phyloP scores from a whole-genome alignment of 2,113 vertebrate species.

The Scolopax mira region DNA sequence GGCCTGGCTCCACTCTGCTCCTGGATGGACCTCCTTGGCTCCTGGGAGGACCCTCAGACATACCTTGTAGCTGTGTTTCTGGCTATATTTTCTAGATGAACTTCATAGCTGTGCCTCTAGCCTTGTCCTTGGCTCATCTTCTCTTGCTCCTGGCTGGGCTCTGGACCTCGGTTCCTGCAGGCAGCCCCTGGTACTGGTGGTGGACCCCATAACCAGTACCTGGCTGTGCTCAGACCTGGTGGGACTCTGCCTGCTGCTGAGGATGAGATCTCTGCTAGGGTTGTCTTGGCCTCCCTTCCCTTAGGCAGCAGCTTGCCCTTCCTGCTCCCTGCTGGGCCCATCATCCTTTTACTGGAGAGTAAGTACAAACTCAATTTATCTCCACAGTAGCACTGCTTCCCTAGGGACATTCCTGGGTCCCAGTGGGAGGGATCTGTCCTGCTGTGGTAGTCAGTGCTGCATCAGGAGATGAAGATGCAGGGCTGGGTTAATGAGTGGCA shows the following conservation, averaged over 20 bases:
- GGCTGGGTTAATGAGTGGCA: neutral
- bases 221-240: neutral
- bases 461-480: neutral
- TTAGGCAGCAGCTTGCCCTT: neutral
- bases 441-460: neutral
- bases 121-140: neutral
- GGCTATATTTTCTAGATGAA: neutral
- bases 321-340: neutral
- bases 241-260: neutral
- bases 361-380: neutral
- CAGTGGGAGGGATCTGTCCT: neutral
- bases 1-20: neutral
- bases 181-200: neutral
- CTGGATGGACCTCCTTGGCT: neutral
- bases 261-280: neutral
- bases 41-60: neutral
- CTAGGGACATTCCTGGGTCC: neutral
- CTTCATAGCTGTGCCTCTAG: neutral
- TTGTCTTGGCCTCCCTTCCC: neutral
- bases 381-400: neutral
- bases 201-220: neutral
- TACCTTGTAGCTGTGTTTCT: neutral
- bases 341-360: neutral
- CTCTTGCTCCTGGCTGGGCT: neutral
- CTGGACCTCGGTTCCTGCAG: neutral